Conservation (phyloP, 2,113 vertebrate genomes). For the Grammomys surdaster region DNA sequence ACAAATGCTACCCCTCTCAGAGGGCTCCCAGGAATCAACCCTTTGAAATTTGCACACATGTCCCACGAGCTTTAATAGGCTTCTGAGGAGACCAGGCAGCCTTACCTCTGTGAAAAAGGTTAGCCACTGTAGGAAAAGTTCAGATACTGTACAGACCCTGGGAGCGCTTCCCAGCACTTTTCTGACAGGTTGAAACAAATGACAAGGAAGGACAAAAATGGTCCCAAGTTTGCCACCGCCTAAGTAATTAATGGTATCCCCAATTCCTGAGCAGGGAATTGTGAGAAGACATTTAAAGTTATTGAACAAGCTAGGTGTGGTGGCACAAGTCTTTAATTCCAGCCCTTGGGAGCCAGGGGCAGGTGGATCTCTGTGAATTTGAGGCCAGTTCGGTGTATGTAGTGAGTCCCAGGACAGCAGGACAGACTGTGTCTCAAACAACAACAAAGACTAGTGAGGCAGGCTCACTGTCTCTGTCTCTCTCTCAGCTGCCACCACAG, state of each 20-base stretch:
- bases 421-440: neutral
- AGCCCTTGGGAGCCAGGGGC: neutral
- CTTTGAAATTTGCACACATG: neutral
- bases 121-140: neutral
- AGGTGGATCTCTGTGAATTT: neutral
- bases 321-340: neutral
- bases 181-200: neutral
- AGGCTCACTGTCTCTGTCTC: neutral
- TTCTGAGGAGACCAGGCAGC: neutral
- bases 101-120: neutral
- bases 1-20: neutral
- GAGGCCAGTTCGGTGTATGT: neutral
- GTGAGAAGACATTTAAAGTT: neutral
- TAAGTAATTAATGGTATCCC: no score
- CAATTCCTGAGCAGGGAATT: neutral
- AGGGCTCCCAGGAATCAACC: neutral
- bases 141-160: neutral
- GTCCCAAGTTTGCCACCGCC: neutral
- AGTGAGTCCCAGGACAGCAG: neutral
- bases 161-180: neutral
- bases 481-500: neutral
- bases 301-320: neutral
- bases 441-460: neutral
- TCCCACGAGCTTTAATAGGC: neutral
- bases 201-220: neutral